Evolutionary conservation across 1,140 invertebrate genomes (phyloP), one percentile per base, ranked within the genome.

Genomic region (Venturia canescens): DNA sequence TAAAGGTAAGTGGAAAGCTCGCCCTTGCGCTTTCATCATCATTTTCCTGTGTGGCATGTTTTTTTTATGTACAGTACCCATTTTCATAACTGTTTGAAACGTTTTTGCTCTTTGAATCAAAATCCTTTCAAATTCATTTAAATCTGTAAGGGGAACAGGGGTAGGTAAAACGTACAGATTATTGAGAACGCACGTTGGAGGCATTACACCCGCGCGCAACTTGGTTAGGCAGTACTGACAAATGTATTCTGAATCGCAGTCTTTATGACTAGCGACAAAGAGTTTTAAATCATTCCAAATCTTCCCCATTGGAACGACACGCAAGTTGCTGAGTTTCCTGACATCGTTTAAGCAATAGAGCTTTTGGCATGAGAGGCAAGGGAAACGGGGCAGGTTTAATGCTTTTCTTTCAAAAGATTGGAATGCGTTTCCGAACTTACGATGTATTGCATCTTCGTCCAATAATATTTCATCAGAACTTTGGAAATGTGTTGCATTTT

Each of bases 401-500:
- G 50, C 50, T 53, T 53, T 53, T 53, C 15, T 53, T 13, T 53
- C 3, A 53, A 53, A 53, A 3, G n/a, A 3, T 16, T 53, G 13
- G 11, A 53, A 53, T 53, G 50, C 13, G 50, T 53, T 3, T 11
- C 15, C n/a, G n/a, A 5, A 53, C 11, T 53, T 48, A 16, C 44
- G 16, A 48, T 6, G 7, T 48, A 48, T 48, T 16, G 50, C 50
- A 53, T 53, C 50, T 53, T 53, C 3, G 50, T 53, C 50, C n/a
- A 53, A 53, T 53, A 53, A n/a, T 11, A 53, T 53, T 53, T 53
- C 50, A n/a, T 53, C 50, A 53, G 50, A 5, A 53, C 50, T 53
- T 53, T 53, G 50, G 50, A 53, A 53, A 53, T 53, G 50, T 5
- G 50, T 53, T 53, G 50, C 50, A 53, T 53, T 53, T 53, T 53